A percentile compares a stretch with the other conserved stretches of the same genome.
phyloP scores from a whole-genome alignment of 2,888 invertebrate genomes.

The Drosophila monieri region DNA sequence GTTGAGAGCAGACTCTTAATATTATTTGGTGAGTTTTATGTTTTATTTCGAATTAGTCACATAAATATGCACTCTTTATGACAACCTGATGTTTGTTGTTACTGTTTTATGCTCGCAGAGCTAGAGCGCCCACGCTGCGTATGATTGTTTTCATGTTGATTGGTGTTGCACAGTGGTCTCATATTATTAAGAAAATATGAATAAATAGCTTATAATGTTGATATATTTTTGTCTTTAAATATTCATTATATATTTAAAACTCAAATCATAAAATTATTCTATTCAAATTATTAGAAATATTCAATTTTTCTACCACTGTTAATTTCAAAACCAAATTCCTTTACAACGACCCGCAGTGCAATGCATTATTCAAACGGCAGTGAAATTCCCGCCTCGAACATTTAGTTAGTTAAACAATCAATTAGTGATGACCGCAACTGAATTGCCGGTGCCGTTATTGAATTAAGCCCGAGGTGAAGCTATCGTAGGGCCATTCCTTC shows the following conservation, averaged over 20 bases:
- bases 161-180: conserved; percentile 21
- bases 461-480: conserved; percentile 58
- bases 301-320: conserved; percentile 16
- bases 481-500: conserved; percentile 10
- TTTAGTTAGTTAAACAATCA: conserved; percentile 70
- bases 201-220: not conserved
- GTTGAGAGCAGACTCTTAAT: conserved; percentile 64
- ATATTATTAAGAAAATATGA: not conserved
- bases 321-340: conserved; percentile 6
- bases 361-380: conserved; percentile 65
- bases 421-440: conserved; percentile 59
- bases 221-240: not conserved
- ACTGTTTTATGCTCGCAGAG: conserved; percentile 25
- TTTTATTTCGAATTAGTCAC: conserved; percentile 78
- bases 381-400: conserved; percentile 43
- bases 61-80: conserved; percentile 78
- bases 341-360: conserved; percentile 36
- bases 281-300: not conserved
- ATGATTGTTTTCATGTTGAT: conserved; percentile 56
- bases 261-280: not conserved
- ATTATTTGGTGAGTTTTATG: conserved; percentile 81
- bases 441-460: conserved; percentile 72
- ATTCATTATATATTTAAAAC: not conserved
- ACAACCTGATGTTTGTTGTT: conserved; percentile 49
- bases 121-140: conserved; percentile 65